A percentile compares a stretch with the other conserved stretches of the same genome.
These are phyloP conservation scores for Aspiorhynchus laticeps DNA, from an alignment of 2,113 vertebrate genomes.

Conservation along the genomic window DNA sequence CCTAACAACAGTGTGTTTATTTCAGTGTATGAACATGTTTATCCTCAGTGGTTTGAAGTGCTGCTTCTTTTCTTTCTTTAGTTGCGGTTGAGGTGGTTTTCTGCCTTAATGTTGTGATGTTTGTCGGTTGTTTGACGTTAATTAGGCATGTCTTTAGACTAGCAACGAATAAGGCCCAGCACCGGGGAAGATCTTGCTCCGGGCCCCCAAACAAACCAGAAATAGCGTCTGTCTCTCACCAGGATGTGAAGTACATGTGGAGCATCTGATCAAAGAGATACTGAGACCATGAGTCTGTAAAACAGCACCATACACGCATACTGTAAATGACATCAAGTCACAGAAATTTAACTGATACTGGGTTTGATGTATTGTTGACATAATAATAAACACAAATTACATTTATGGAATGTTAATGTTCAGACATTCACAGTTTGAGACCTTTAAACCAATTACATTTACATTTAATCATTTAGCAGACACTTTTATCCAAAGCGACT, in stretches of 20 bases:
- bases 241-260: constrained; percentile 17
- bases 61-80: constrained; percentile 14
- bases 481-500: constrained; percentile 14
- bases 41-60: not conserved
- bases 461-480: constrained; percentile 24
- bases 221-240: constrained; percentile 35
- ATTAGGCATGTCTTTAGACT: constrained; percentile 41
- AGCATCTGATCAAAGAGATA: constrained; percentile 39
- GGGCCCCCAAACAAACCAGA: constrained; percentile 33
- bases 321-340: not conserved
- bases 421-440: constrained; percentile 8
- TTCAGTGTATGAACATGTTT: constrained; percentile 7
- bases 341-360: constrained; percentile 7
- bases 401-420: not conserved
- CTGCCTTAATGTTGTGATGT: constrained; percentile 29
- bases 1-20: not conserved
- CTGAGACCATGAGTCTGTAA: constrained; percentile 30
- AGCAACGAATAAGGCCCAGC: constrained; percentile 35
- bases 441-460: constrained; percentile 11
- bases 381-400: constrained; percentile 12
- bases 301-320: not conserved
- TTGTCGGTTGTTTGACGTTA: constrained; percentile 31
- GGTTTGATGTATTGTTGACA: not conserved
- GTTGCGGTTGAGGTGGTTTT: constrained; percentile 25
- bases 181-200: constrained; percentile 20